Evolutionary conservation across 92 coral and sea anemone species (phyloP), one percentile per base, ranked within the genome.

Genomic region (Zoanthus sansibaricus): DNA sequence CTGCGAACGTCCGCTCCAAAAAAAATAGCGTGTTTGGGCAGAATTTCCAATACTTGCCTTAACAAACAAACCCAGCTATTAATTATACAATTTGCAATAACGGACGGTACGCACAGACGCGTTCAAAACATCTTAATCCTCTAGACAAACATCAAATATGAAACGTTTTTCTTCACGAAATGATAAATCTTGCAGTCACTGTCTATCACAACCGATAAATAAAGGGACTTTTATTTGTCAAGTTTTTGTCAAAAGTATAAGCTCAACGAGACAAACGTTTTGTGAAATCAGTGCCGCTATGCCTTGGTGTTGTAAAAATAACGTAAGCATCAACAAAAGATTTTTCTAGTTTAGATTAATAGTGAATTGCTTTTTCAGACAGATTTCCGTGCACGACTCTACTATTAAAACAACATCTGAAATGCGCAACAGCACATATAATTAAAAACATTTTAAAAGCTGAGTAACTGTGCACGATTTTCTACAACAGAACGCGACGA

Each of bases 21-120:
- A 80, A 45, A 80, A 61, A 80, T 80, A 64, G 85, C 85, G 85
- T 80, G 85, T 80, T 8, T 72, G 13, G 32, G 11, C 72, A 6
- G 74, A 37, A 3, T 6, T 21, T 49, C 62, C 56, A 62, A 79
- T 44, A 44, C 3, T 37, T 47, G 84, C 31, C 42, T 80, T 80
- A 66, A 74, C 74, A 80, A 80, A 80, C 85, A 80, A 64, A 66
- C 59, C 13, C 18, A 1, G 7, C 74, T 66, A 17, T 80, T 80
- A 74, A 64, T 80, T 80, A 31, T 46, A 80, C 61, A 80, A 47
- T 45, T 33, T 80, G 73, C 44, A 45, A 80, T 62, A 62, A 66
- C 44, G 72, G 13, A 51, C 33, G 61, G 59, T 21, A 42, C 61
- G 16, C 30, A 76, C 56, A 68, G 74, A 45, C 85, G 45, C 74